Conservation (phyloP, 2,888 invertebrate genomes). For the Pteria penguin region DNA sequence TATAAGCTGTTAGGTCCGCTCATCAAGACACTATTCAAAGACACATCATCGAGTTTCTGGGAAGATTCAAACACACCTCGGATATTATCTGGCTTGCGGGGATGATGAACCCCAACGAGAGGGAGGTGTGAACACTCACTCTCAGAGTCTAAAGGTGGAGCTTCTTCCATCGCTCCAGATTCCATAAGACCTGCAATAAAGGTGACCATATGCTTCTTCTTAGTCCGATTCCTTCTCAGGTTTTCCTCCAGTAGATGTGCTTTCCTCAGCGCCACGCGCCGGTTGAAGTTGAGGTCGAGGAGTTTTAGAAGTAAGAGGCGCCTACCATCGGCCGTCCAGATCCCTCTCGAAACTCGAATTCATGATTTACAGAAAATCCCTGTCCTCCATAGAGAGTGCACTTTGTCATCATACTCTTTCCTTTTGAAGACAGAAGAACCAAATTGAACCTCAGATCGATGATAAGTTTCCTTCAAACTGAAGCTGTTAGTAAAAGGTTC, state of each 20-base stretch:
- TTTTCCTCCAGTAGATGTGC: background rate
- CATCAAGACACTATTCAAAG: slow-evolving; percentile 11
- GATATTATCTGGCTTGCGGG: slow-evolving; percentile 21
- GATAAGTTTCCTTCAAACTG: no score
- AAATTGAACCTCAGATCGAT: no score
- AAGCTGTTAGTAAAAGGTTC: no score
- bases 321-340: background rate
- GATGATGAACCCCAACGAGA: background rate
- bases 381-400: slow-evolving; percentile 11
- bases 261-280: background rate
- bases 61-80: slow-evolving; percentile 21
- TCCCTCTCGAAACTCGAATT: background rate
- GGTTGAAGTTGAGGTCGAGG: slow-evolving; percentile 6
- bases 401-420: slow-evolving; percentile 3
- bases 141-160: slow-evolving; percentile 7
- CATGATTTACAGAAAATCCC: slow-evolving; percentile 12
- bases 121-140: slow-evolving; percentile 1
- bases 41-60: background rate
- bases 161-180: background rate
- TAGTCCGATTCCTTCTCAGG: slow-evolving; percentile 1
- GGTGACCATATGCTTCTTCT: slow-evolving; percentile 1
- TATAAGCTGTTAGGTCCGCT: background rate
- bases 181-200: slow-evolving; percentile 8
- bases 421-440: background rate
- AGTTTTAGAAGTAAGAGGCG: slow-evolving; percentile 1